Percentiles rank a stretch among this genome's conserved stretches.
Conservation (phyloP, 2,113 vertebrate species). For the Ornithorhynchus anatinus region DNA sequence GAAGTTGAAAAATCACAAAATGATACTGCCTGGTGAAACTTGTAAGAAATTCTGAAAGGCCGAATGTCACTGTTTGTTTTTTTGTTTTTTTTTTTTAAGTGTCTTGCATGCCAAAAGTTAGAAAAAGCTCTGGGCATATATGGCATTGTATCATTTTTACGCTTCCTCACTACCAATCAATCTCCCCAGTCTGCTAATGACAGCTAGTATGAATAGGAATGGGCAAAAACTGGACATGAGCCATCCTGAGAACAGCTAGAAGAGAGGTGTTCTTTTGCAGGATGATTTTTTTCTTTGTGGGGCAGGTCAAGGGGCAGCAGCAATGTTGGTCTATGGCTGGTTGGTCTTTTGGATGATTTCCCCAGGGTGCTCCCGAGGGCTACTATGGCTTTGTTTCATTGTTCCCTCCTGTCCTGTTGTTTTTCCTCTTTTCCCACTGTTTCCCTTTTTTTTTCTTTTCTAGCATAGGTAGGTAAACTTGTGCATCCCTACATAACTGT, state of each 20-base stretch:
- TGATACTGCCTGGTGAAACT: slow-evolving; percentile 6
- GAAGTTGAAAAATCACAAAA: neutral
- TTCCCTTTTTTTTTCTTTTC: too few relatives aligned
- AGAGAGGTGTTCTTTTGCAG: too few relatives aligned
- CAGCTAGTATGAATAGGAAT: neutral
- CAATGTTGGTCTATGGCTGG: slow-evolving; percentile 38
- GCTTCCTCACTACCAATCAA: too few relatives aligned
- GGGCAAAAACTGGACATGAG: slow-evolving; percentile 9
- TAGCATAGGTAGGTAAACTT: too few relatives aligned
- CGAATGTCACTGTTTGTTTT: slow-evolving; percentile 26
- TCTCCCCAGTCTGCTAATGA: too few relatives aligned
- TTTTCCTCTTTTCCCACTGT: too few relatives aligned
- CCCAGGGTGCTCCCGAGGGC: slow-evolving; percentile 38
- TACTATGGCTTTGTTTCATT: too few relatives aligned
- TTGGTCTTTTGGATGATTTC: slow-evolving; percentile 50
- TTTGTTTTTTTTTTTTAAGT: slow-evolving; percentile 27
- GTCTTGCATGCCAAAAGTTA: slow-evolving; percentile 47
- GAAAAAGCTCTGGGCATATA: slow-evolving; percentile 8
- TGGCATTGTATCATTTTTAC: slow-evolving; percentile 9
- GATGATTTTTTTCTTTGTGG: slow-evolving; percentile 34
- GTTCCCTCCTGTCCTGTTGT: too few relatives aligned
- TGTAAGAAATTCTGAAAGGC: slow-evolving; percentile 36
- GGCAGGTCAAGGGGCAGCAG: slow-evolving; percentile 11
- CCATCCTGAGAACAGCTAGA: slow-evolving; percentile 9
- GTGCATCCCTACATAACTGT: too few relatives aligned